phyloP scores from a whole-genome alignment of 2,797 vertebrate genomes.

The Eulemur rubriventer region DNA sequence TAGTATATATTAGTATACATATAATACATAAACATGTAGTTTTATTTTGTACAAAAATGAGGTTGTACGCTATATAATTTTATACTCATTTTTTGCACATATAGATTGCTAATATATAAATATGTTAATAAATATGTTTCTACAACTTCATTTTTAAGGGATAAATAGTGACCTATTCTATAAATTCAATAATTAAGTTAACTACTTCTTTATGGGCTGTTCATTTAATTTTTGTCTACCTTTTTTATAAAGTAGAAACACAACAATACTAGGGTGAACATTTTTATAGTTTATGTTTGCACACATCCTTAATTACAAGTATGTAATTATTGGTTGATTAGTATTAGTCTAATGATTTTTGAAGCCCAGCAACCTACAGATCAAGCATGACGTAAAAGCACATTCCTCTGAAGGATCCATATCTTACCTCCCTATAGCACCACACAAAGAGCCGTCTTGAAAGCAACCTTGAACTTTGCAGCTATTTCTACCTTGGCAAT shows the following conservation, averaged over 20 bases:
- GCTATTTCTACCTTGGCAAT: neutral
- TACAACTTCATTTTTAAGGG: neutral
- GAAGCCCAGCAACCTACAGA: neutral
- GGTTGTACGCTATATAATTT: neutral
- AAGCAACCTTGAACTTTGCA: neutral
- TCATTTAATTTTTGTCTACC: neutral
- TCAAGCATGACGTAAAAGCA: neutral
- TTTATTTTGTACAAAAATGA: neutral
- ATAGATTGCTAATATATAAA: neutral
- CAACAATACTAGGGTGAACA: neutral
- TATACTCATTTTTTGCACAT: neutral
- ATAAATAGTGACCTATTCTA: neutral
- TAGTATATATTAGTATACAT: neutral
- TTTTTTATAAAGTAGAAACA: neutral
- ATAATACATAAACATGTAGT: neutral
- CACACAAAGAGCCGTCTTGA: neutral
- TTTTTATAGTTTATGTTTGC: constrained; percentile 26
- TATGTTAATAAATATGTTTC: constrained; percentile 8
- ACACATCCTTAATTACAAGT: constrained; percentile 3
- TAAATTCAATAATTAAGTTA: neutral
- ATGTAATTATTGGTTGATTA: neutral
- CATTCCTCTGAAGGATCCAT: neutral
- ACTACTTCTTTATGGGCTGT: neutral
- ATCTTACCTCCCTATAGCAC: neutral
- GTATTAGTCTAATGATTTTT: neutral